These are phyloP conservation scores for Rhynchonycteris naso DNA, from an alignment of 2,797 vertebrate species.

Conservation along the genomic window DNA sequence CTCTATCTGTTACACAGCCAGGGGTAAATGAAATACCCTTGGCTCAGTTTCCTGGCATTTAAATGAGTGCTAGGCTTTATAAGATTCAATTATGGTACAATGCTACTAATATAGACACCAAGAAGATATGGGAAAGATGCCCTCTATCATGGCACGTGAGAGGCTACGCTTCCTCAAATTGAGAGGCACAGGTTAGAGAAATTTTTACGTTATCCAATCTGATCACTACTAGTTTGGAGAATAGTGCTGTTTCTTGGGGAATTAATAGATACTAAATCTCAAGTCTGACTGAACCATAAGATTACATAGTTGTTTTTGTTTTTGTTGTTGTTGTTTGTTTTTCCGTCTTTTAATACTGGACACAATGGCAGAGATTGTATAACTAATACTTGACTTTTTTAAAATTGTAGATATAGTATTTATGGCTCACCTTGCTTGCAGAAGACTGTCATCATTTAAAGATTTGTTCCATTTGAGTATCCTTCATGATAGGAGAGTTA, in stretches of 20 bases:
- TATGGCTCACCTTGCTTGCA: not conserved
- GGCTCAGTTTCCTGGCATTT: constrained; percentile 56
- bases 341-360: constrained; percentile 5
- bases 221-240: constrained; percentile 63
- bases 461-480: not conserved
- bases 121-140: constrained; percentile 56
- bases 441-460: not conserved
- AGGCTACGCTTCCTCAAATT: constrained; percentile 60
- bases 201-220: constrained; percentile 33
- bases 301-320: not conserved
- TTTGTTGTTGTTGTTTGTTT: not conserved
- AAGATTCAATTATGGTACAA: constrained; percentile 69
- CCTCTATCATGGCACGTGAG: constrained; percentile 58
- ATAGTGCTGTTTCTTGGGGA: constrained; percentile 10
- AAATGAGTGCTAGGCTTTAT: constrained; percentile 72
- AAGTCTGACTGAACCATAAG: not conserved
- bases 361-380: not conserved
- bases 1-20: constrained; percentile 64
- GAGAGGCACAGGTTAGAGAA: constrained; percentile 27
- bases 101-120: constrained; percentile 68
- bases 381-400: not conserved
- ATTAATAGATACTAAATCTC: constrained; percentile 45
- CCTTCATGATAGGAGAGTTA: not conserved
- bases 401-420: not conserved
- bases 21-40: constrained; percentile 67